A percentile compares a stretch with the other conserved stretches of the same genome.
Conservation (phyloP, 2,113 vertebrate genomes). For the Crotalus horridus region DNA sequence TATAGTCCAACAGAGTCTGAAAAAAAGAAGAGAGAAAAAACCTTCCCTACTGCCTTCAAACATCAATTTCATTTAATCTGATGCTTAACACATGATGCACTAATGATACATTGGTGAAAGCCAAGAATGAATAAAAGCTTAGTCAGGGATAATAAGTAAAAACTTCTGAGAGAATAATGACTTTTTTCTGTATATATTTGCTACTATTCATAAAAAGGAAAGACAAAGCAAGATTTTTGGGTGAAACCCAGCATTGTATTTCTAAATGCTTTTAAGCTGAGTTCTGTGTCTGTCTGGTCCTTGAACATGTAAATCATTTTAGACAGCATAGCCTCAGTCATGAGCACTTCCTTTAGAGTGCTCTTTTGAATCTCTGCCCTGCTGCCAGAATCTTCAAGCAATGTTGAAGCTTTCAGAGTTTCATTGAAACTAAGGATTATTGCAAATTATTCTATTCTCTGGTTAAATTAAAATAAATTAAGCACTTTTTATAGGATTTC, state of each 20-base stretch:
- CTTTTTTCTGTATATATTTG: background rate
- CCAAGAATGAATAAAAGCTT: background rate
- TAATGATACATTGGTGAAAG: constrained; percentile 25
- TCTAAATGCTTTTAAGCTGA: constrained; percentile 21
- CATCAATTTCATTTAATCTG: constrained; percentile 28
- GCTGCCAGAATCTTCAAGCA: background rate
- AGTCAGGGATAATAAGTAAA: background rate
- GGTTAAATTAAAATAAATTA: background rate
- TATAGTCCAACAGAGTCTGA: background rate
- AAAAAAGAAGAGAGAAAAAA: background rate
- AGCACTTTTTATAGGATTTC: background rate
- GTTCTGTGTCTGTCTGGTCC: constrained; percentile 10
- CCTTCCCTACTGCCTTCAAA: background rate
- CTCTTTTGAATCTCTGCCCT: background rate
- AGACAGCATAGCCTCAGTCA: background rate
- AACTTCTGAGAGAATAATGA: constrained; percentile 14
- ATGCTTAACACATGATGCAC: constrained; percentile 14
- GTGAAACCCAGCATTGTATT: background rate
- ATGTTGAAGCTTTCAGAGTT: background rate
- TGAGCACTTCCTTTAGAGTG: background rate
- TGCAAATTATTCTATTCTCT: background rate
- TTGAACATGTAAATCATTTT: constrained; percentile 24
- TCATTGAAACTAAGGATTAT: background rate
- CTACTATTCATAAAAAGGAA: background rate
- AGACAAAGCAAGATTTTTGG: constrained; percentile 19